Evolutionary conservation across 2,888 invertebrate species (phyloP), one percentile per base, ranked within the genome.

Genomic region (Drosophila anceps): DNA sequence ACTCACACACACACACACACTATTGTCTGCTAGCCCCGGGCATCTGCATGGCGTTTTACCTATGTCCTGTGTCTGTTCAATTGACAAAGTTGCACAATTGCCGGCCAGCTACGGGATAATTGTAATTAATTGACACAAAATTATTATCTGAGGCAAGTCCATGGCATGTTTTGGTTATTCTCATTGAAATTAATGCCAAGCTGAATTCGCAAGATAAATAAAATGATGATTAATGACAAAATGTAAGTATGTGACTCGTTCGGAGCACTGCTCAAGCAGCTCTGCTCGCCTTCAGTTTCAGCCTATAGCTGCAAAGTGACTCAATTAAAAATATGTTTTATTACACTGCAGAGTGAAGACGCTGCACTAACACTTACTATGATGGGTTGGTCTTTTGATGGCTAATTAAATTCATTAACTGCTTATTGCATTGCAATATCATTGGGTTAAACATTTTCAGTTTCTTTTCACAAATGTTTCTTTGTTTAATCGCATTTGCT

Each of bases 41-140:
- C 54, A 50, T 27, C 20, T 72, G 63, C 41, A 37, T 29, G 63
- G 55, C 35, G 51, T 20, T 44, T 43, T 60, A 46, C 64, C 76
- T 60, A 35, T 51, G 50, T 48, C 53, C 24, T 48, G 24, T 37
- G 54, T 20, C 37, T 43, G 57, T 50, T 67, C 64, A 73, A 73
- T 68, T 77, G 75, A 67, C 76, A 76, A 84, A 76, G 69, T 73
- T 73, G 73, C 65, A 69, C 64, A 77, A 78, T 77, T 79, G 66
- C 46, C 51, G 27, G 43, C 43, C 35, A 68, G 59, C 82, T 66
- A 48, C 46, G 69, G 79, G 79, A 62, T 84, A 84, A 79, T 79
- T 78, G 74, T 75, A 84, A 82, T 84, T 82, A 78, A 82, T 82
- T 80, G 76, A 75, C 71, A 70, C 27, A 79, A 67, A 76, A 82